Conservation (phyloP, 2,888 invertebrate species). For the Meloe dianella region DNA sequence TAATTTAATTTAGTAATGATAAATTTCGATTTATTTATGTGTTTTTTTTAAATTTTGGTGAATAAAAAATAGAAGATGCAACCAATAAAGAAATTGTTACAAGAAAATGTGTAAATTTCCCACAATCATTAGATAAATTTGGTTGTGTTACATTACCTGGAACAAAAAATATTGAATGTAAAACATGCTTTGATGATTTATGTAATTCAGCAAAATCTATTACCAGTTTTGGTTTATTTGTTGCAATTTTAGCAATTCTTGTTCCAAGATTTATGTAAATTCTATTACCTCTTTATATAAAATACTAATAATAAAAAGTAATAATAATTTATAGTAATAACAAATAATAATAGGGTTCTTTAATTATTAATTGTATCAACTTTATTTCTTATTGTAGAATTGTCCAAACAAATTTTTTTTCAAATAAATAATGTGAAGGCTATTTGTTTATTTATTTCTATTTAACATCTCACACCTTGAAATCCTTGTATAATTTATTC, state of each 20-base stretch:
- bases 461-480: background rate
- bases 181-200: constrained; percentile 22
- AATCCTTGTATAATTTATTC: background rate
- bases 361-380: background rate
- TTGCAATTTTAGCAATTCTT: constrained; percentile 15
- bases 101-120: constrained; percentile 23
- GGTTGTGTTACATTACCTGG: constrained; percentile 10
- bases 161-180: constrained; percentile 13
- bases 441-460: background rate
- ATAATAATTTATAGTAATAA: constrained; percentile 14
- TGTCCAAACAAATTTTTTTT: background rate
- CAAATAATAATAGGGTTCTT: background rate
- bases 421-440: background rate
- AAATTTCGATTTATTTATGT: background rate
- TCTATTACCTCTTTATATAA: background rate
- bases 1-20: background rate
- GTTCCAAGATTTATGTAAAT: constrained; percentile 22
- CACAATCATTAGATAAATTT: constrained; percentile 11
- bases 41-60: background rate
- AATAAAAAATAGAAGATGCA: background rate
- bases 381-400: background rate
- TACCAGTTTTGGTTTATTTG: constrained; percentile 13
- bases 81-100: constrained; percentile 16
- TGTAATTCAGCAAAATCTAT: constrained; percentile 19
- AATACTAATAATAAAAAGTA: background rate